Conservation (phyloP, 2,888 invertebrate genomes). For the Polylopha cassiicola region DNA sequence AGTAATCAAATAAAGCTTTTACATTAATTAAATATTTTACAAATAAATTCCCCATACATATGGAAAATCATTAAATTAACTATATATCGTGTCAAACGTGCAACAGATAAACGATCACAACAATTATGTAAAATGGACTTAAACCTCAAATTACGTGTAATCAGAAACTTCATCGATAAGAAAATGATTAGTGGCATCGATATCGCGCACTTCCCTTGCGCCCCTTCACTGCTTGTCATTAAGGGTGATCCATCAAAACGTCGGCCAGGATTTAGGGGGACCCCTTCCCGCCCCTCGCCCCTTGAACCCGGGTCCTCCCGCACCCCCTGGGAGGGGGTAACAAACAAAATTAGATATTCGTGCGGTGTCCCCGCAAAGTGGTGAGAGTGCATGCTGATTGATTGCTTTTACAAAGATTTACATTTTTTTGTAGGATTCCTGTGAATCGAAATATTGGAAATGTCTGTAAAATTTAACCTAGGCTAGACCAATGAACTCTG, state of each 20-base stretch:
- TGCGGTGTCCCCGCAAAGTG: slow-evolving; percentile 70
- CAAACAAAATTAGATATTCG: slow-evolving; percentile 76
- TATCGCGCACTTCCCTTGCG: slow-evolving; percentile 42
- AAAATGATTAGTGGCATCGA: slow-evolving; percentile 26
- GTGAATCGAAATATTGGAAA: too few species aligned
- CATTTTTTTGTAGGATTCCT: slow-evolving; percentile 30
- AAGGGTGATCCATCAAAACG: slow-evolving; percentile 78
- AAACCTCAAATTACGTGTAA: slow-evolving; percentile 37
- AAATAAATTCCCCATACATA: too few species aligned
- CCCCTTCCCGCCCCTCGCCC: slow-evolving; percentile 58
- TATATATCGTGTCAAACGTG: too few species aligned
- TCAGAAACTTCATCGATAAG: slow-evolving; percentile 34
- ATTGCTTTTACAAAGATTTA: slow-evolving; percentile 57
- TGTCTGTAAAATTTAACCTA: too few species aligned
- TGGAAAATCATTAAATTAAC: too few species aligned
- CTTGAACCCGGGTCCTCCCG: slow-evolving; percentile 7
- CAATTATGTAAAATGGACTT: too few species aligned
- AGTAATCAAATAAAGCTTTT: too few species aligned
- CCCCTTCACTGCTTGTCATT: slow-evolving; percentile 74
- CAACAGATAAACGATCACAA: too few species aligned
- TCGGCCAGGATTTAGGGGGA: slow-evolving; percentile 74
- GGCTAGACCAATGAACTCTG: too few species aligned
- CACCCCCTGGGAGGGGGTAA: slow-evolving; percentile 40
- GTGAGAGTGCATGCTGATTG: slow-evolving; percentile 65
- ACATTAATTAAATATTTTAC: too few species aligned